phyloP scores from a whole-genome alignment of 2,888 invertebrate species.

The Tyria jacobaeae region DNA sequence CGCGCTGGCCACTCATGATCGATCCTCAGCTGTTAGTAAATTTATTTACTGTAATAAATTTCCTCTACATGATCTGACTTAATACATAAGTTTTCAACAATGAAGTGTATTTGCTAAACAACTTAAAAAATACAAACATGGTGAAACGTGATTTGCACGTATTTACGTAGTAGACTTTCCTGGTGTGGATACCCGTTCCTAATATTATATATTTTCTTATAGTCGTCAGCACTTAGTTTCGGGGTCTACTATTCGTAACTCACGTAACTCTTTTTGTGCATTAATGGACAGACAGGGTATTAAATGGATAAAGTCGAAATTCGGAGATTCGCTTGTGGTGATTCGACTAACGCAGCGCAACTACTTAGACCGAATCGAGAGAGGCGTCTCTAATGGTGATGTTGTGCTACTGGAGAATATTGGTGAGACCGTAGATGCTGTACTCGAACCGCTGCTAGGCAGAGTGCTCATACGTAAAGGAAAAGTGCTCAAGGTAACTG shows the following conservation, averaged over 20 bases:
- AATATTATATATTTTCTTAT: too few relatives aligned
- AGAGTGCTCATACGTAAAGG: slow-evolving; percentile 96
- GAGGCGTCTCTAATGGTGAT: slow-evolving; percentile 90
- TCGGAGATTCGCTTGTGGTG: slow-evolving; percentile 90
- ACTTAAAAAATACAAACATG: too few relatives aligned
- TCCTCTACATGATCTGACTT: too few relatives aligned
- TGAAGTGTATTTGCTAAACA: too few relatives aligned
- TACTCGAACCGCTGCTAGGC: slow-evolving; percentile 95
- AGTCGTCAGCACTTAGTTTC: too few relatives aligned
- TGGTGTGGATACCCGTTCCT: too few relatives aligned
- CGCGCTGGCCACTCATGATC: slow-evolving; percentile 97
- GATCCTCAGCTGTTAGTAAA: slow-evolving; percentile 92
- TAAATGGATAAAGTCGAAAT: slow-evolving; percentile 98
- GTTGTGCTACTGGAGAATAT: slow-evolving; percentile 95
- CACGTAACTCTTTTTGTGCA: neutral
- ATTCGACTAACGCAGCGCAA: slow-evolving; percentile 93
- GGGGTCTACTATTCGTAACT: too few relatives aligned
- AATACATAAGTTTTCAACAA: too few relatives aligned
- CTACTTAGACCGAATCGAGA: slow-evolving; percentile 94
- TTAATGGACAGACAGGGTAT: slow-evolving; percentile 91
- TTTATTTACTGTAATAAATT: neutral
- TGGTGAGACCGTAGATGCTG: slow-evolving; percentile 95
- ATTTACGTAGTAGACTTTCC: too few relatives aligned
- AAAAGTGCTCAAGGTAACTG: slow-evolving; percentile 86
- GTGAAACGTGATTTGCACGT: too few relatives aligned